Base-by-base conservation (phyloP, 2,888 invertebrate genomes). In the Deladenus siricidicola region DNA sequence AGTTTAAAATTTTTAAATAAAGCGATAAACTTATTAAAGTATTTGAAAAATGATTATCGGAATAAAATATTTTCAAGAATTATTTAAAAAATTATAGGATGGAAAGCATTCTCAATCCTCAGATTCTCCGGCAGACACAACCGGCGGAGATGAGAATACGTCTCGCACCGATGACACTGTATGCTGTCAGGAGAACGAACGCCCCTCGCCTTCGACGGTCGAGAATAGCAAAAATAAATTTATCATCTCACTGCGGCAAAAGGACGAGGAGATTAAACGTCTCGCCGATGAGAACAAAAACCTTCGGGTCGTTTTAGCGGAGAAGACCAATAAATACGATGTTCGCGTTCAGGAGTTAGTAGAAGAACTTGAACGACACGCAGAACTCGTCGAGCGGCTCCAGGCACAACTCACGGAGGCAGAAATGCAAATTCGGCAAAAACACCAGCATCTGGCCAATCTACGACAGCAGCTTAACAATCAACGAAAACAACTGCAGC, bases 241-340 rank as follows among this genome's bases (percentile, higher is more conserved):
- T n/a, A n/a, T n/a, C n/a, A n/a, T n/a, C n/a, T n/a, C n/a, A n/a
- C n/a, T n/a, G n/a, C n/a, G n/a, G n/a, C n/a, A n/a, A n/a, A n/a
- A n/a, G n/a, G n/a, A n/a, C n/a, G n/a, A n/a, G 39, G 14, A 66
- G 68, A 67, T 67, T 24, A 29, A 39, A 28, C 45, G 56, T 39
- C 56, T 67, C 21, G 64, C 66, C 49, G 49, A 64, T n/a, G 67
- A 67, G 23, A 67, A 67, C 56, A 66, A 60, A 28, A 49, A 59
- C 3, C 49, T 67, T 19, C 52, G 56, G 28, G 53, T 55, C 4
- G 28, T 47, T 10, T 44, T 67, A n/a, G 48, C 49, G 43, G 63
- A 63, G 21, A 69, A 54, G n/a, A 58, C 48, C 23, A 52, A 39
- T 6, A 68, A 58, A 29, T 65, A 56, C 51, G 56, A 66, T 19